phyloP scores from a whole-genome alignment of 2,797 vertebrate genomes.

The Channallabes apus region DNA sequence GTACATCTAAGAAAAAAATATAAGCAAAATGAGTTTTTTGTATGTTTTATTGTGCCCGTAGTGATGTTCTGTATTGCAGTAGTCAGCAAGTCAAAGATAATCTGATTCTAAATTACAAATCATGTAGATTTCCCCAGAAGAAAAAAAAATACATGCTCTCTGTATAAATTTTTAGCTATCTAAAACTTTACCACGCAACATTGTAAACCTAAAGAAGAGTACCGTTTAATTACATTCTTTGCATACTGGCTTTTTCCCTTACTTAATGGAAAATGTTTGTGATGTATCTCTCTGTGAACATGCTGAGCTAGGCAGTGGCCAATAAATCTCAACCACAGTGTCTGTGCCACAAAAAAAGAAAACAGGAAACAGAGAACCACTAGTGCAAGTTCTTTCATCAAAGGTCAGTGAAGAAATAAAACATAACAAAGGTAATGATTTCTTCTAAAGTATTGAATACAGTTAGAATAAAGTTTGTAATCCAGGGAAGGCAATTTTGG shows the following conservation, averaged over 20 bases:
- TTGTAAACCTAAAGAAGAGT: not conserved
- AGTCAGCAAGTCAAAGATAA: not conserved
- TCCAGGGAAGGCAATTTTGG: not conserved
- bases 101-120: not conserved
- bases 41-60: not conserved
- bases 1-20: constrained; percentile 40
- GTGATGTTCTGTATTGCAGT: not conserved
- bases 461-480: not conserved
- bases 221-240: not conserved
- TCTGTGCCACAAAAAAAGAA: constrained; percentile 24
- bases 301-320: constrained; percentile 29
- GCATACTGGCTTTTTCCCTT: not conserved
- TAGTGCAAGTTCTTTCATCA: constrained; percentile 16
- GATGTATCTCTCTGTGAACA: constrained; percentile 29
- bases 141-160: no score
- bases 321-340: constrained; percentile 35
- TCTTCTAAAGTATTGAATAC: not conserved
- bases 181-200: not conserved
- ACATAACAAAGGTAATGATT: not conserved
- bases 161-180: not conserved
- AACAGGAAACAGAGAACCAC: constrained; percentile 43
- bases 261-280: constrained; percentile 44
- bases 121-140: not conserved
- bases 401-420: constrained; percentile 20
- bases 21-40: not conserved